A percentile compares a stretch with the other conserved stretches of the same genome.
phyloP scores from a whole-genome alignment of 2,888 invertebrate genomes.

The Colletes collaris region DNA sequence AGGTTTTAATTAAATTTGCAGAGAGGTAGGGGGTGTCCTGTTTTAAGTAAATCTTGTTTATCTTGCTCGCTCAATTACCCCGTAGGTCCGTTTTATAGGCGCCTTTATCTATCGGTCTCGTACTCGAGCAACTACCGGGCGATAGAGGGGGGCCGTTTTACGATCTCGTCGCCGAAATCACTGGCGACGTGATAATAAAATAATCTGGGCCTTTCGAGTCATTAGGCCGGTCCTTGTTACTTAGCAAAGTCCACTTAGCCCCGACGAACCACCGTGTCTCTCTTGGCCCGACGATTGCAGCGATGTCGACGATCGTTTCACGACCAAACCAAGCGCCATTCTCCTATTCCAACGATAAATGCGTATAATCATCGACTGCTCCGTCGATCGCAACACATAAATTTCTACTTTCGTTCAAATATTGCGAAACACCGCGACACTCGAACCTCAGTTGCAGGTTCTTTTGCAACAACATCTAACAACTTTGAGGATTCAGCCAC shows the following conservation, averaged over 20 bases:
- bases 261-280: conserved; percentile 50
- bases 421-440: no score
- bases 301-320: conserved; percentile 54
- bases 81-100: conserved; percentile 59
- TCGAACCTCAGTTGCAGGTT: no score
- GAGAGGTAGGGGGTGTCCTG: conserved; percentile 7
- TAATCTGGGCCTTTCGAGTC: conserved; percentile 83
- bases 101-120: conserved; percentile 59
- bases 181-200: conserved; percentile 83
- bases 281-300: conserved; percentile 47
- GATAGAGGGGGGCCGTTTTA: conserved; percentile 72
- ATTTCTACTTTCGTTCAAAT: neutral
- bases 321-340: conserved; percentile 41
- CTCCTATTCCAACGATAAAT: neutral
- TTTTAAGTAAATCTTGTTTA: conserved; percentile 51
- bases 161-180: conserved; percentile 79
- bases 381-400: neutral
- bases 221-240: conserved; percentile 82
- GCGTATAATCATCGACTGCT: neutral
- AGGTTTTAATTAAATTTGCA: conserved; percentile 50
- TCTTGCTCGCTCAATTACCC: conserved; percentile 65
- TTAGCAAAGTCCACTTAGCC: conserved; percentile 79
- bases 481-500: no score
- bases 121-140: conserved; percentile 41
- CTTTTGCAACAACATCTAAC: no score